Conservation (phyloP, 1,140 invertebrate genomes). For the Bombus waltoni region DNA sequence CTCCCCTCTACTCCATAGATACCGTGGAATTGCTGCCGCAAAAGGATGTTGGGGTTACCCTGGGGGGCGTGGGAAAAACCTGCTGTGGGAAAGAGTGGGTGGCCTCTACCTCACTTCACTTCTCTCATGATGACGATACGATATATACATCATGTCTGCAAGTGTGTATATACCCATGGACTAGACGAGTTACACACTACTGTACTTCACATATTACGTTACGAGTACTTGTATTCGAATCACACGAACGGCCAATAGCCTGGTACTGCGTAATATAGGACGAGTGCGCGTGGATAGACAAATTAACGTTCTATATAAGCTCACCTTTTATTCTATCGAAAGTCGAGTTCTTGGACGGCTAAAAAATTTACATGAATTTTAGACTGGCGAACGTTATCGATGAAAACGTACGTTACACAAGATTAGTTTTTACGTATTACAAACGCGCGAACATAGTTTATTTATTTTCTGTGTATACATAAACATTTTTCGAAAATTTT, state of each 20-base stretch:
- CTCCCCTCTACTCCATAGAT: constrained; percentile 55
- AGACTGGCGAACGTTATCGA: background rate
- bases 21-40: constrained; percentile 82
- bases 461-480: background rate
- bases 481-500: background rate
- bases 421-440: background rate
- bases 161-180: constrained; percentile 25
- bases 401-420: background rate
- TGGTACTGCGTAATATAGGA: constrained; percentile 56
- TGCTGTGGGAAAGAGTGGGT: constrained; percentile 91
- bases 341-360: background rate
- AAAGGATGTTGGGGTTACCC: constrained; percentile 89
- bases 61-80: constrained; percentile 90
- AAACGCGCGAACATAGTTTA: background rate
- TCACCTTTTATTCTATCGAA: constrained; percentile 13
- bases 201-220: constrained; percentile 17
- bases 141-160: constrained; percentile 57
- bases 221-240: constrained; percentile 17
- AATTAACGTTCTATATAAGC: constrained; percentile 27
- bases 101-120: constrained; percentile 83
- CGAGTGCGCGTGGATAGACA: constrained; percentile 33
- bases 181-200: constrained; percentile 5
- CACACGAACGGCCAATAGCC: constrained; percentile 27
- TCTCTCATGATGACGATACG: constrained; percentile 73
- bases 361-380: background rate